Evolutionary conservation across 2,797 vertebrate genomes (phyloP).

Genomic region (Falco rusticolus): DNA sequence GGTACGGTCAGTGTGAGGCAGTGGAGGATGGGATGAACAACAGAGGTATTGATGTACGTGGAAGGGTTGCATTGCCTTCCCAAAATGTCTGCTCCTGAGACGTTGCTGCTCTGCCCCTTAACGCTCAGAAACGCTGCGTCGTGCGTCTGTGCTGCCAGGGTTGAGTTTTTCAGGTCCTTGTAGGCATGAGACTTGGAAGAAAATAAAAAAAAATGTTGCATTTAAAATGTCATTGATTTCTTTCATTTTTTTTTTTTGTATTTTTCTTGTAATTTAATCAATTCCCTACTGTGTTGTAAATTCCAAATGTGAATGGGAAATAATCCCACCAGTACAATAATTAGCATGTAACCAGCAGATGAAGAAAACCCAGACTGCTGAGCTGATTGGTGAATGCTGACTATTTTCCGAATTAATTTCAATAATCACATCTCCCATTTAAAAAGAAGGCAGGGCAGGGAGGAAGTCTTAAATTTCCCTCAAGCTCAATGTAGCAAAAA

Average conservation of each 20-base stretch:
- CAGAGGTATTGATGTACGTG: background rate
- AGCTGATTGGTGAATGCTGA: slow-evolving; percentile 54
- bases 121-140: background rate
- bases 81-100: background rate
- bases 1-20: background rate
- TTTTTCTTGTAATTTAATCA: slow-evolving; percentile 57
- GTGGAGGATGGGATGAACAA: background rate
- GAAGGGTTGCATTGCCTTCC: background rate
- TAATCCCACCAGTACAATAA: slow-evolving; percentile 45
- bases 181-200: background rate
- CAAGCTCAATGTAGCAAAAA: slow-evolving; percentile 22
- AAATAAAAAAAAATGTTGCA: background rate
- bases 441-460: background rate
- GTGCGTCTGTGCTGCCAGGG: background rate
- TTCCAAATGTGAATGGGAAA: slow-evolving; percentile 56
- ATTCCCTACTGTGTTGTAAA: slow-evolving; percentile 28
- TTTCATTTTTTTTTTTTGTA: background rate
- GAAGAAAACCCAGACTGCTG: slow-evolving; percentile 39
- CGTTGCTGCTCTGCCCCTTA: background rate
- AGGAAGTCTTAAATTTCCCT: slow-evolving; percentile 50
- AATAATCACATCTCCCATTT: slow-evolving; percentile 53
- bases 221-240: slow-evolving; percentile 29
- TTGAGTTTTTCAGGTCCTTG: background rate
- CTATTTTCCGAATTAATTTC: slow-evolving; percentile 52
- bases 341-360: slow-evolving; percentile 42